Percentiles rank a stretch among this genome's conserved stretches.
Evolutionary conservation across 2,113 vertebrate species (phyloP).

Genomic region (Gallinago undulata): DNA sequence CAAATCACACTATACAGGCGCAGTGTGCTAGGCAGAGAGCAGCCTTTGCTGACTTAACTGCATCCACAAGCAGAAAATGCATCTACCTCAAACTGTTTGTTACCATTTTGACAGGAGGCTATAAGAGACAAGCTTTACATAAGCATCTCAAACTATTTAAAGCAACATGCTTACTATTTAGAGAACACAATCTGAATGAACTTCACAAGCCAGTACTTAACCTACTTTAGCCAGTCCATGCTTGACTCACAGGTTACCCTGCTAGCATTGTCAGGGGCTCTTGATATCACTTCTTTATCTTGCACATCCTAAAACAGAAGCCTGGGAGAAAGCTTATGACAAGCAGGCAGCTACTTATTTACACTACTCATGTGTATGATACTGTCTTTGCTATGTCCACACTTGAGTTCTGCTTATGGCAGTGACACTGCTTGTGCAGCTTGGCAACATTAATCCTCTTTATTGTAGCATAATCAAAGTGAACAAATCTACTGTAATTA

Average conservation of each 20-base stretch:
- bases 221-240: neutral
- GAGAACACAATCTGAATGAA: constrained; percentile 20
- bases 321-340: neutral
- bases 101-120: neutral
- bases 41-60: neutral
- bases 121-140: neutral
- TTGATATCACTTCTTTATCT: neutral
- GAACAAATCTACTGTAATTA: neutral
- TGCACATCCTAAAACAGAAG: neutral
- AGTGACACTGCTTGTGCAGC: neutral
- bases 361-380: accelerated
- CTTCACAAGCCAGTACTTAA: constrained; percentile 11
- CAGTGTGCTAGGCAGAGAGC: neutral
- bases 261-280: neutral
- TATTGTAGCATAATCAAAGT: neutral
- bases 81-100: neutral
- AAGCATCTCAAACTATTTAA: constrained; percentile 44
- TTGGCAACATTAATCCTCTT: neutral
- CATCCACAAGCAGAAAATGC: neutral
- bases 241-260: neutral
- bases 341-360: neutral
- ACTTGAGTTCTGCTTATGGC: neutral
- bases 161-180: constrained; percentile 30
- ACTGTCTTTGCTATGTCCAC: neutral
- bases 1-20: neutral